phyloP scores from a whole-genome alignment of 1,140 invertebrate genomes.

The Aphelenchoides fujianensis region DNA sequence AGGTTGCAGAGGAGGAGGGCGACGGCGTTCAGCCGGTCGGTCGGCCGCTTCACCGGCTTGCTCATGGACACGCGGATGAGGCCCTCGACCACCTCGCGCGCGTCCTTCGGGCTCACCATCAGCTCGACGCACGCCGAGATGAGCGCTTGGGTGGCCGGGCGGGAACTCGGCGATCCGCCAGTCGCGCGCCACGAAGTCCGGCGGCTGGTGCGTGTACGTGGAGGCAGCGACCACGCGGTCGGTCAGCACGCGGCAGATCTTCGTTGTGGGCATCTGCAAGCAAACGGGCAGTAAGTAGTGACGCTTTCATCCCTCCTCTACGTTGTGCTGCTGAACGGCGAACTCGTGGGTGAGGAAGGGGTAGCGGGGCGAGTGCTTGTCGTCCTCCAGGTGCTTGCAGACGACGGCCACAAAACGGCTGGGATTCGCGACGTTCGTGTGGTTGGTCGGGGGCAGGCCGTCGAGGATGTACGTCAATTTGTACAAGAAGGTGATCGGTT shows the following conservation, averaged over 20 bases:
- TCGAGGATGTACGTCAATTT: slow-evolving; percentile 41
- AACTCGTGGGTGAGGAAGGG: slow-evolving; percentile 37
- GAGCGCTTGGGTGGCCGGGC: slow-evolving; percentile 41
- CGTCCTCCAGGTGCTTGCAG: slow-evolving; percentile 11
- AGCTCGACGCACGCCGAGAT: slow-evolving; percentile 42
- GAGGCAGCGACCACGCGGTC: slow-evolving; percentile 40
- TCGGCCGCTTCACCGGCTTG: slow-evolving; percentile 36
- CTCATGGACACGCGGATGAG: slow-evolving; percentile 37
- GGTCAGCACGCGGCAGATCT: slow-evolving; percentile 33
- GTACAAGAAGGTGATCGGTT: slow-evolving; percentile 48
- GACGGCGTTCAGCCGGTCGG: slow-evolving; percentile 38
- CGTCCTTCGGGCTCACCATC: slow-evolving; percentile 42
- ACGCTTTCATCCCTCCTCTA: slow-evolving; percentile 26
- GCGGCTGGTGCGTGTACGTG: slow-evolving; percentile 44
- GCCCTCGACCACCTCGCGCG: slow-evolving; percentile 30
- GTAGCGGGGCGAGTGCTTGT: slow-evolving; percentile 23
- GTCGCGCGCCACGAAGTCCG: slow-evolving; percentile 35
- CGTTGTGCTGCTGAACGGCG: slow-evolving; percentile 37
- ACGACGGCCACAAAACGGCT: not conserved
- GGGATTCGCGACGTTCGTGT: no score
- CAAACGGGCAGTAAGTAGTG: slow-evolving; percentile 7
- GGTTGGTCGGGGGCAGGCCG: not conserved
- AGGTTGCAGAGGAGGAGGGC: slow-evolving; percentile 40
- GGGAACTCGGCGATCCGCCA: slow-evolving; percentile 44
- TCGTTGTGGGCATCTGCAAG: slow-evolving; percentile 38